Conservation (phyloP, 1,140 invertebrate species). For the Pectinophora gossypiella region DNA sequence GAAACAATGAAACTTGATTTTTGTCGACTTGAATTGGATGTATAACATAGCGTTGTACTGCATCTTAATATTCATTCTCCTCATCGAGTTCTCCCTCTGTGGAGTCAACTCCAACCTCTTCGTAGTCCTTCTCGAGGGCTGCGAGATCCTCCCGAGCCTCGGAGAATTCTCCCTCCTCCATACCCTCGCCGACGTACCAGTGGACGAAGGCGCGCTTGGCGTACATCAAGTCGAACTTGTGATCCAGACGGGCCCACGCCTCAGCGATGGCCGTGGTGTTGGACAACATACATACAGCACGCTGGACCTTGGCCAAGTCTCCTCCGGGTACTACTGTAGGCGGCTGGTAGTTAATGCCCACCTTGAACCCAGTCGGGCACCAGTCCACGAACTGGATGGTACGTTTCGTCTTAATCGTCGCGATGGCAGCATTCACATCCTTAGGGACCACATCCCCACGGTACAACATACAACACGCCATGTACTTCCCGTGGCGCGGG, state of each 20-base stretch:
- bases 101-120: too few species aligned
- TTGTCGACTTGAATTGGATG: too few species aligned
- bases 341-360: constrained; percentile 89
- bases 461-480: constrained; percentile 93
- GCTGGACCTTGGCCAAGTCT: constrained; percentile 89
- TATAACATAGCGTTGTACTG: too few species aligned
- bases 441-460: constrained; percentile 84
- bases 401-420: constrained; percentile 92
- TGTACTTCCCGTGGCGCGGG: constrained; percentile 87
- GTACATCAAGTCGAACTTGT: constrained; percentile 91
- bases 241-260: constrained; percentile 87
- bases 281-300: constrained; percentile 90
- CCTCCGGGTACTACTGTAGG: constrained; percentile 88
- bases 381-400: constrained; percentile 90
- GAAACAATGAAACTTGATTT: too few species aligned
- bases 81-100: constrained; percentile 78
- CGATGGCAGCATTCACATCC: constrained; percentile 92
- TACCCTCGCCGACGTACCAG: constrained; percentile 87
- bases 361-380: constrained; percentile 89
- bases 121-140: constrained; percentile 85
- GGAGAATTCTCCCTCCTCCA: constrained; percentile 89
- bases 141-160: constrained; percentile 91
- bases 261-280: constrained; percentile 79
- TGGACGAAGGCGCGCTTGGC: constrained; percentile 85
- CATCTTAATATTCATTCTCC: constrained; percentile 72